Evolutionary conservation across 2,113 vertebrate genomes (phyloP), one percentile per base, ranked within the genome.

Genomic region (Xenopus laevis): DNA sequence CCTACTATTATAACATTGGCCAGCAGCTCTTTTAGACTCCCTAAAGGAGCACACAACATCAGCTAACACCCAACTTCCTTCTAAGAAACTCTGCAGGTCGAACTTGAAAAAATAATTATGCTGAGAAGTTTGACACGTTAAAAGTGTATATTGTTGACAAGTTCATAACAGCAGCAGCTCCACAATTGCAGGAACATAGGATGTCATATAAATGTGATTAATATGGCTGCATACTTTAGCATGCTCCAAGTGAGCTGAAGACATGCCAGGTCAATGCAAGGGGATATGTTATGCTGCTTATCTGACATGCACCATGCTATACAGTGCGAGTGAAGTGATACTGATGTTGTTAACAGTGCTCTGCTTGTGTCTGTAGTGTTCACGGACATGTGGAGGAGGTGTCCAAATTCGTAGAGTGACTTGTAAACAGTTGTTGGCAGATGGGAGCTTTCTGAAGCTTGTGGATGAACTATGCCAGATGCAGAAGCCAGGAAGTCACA

Each of bases 391-490:
- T 67, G 95, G 94, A 2, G 90, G 90, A 47, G 96, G 96, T 0
- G 68, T 84, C 9, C 95, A 95, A 84, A 83, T 84, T 53, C 89
- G 95, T 44, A 89, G 86, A 76, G 92, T 97, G 61, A 87, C 85
- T 79, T 98, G 96, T 66, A 91, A 91, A 81, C 95, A 96, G 87
- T 90, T 95, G 65, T 65, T 95, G 79, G 93, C 92, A 0, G 93
- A 93, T 2, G 96, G 96, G 45, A 93, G 91, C 76, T 90, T 91
- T 78, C 83, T 90, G 74, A 91, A 81, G 55, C 88, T 93, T 64
- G 72, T 84, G 0, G 92, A 94, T 21, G 82, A 82, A 4, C 67
- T 80, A 78, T 98, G 96, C 78, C 82, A 63, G 40, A 90, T 84
- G 7, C 81, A 77, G 71, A 91, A 86, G 81, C 78, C 92, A 0